Evolutionary conservation across 2,888 invertebrate genomes (phyloP), one percentile per base, ranked within the genome.

Genomic region (Argynnis bischoffii): DNA sequence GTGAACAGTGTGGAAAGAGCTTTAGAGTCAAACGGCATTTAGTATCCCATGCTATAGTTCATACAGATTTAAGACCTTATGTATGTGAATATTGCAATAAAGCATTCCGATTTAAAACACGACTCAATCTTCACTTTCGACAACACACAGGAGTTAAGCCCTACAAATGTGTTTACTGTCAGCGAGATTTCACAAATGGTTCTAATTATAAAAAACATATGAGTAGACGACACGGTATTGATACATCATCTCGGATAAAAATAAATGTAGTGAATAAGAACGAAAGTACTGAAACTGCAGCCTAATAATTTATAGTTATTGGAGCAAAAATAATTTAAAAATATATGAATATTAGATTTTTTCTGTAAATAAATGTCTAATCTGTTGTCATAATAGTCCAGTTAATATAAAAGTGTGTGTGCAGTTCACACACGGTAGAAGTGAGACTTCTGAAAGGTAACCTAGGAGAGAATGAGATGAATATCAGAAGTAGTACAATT

Each of bases 141-240:
- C 92, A 92, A 54, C 93, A 93, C n/a, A 93, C 93, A 0, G 93
- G 93, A 0, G 90, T 88, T 0, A 92, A 91, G 50, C 93, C 93
- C 0, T 92, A 92, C 47, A 84, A 80, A 16, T 92, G 93, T 81
- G 67, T 85, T 0, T 86, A 85, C 21, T 93, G 93, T 71, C 85
- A 87, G 69, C 70, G 92, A 16, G 90, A 90, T 70, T 93, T 92
- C 18, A 92, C 92, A 0, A 92, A 92, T n/a, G 92, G 92, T 0
- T 92, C 92, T 0, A 92, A 92, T 77, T 89, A 79, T 73, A 92
- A 93, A 50, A 92, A 92, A 64, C 92, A 92, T 80, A 92, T 92
- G 92, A 90, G 85, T 59, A 74, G 92, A 1, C 80, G 91, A 48
- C 92, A 92, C 63, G 87, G 88, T 69, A 85, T 92, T 69, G 92